These are phyloP conservation scores for Macrotrachela quadricornifera DNA, from an alignment of 1,140 invertebrate species.

Conservation along the genomic window DNA sequence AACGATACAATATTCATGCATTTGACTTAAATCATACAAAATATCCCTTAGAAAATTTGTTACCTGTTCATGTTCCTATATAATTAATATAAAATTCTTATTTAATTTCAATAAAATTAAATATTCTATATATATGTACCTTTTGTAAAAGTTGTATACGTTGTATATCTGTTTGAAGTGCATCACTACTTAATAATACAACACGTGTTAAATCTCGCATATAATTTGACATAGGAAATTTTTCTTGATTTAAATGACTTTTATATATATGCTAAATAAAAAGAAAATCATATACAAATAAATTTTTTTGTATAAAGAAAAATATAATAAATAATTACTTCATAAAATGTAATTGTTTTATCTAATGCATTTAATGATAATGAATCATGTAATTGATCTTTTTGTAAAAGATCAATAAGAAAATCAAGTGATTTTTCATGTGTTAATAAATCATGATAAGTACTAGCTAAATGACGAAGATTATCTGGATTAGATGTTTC, in stretches of 20 bases:
- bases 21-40: too few relatives aligned
- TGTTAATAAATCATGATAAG: slow-evolving; percentile 4
- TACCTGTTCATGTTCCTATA: too few relatives aligned
- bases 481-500: background rate
- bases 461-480: background rate
- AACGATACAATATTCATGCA: slow-evolving; percentile 6
- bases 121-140: too few relatives aligned
- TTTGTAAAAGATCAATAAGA: slow-evolving; percentile 65
- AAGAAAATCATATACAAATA: slow-evolving; percentile 5
- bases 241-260: slow-evolving; percentile 42
- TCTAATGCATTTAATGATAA: slow-evolving; percentile 60
- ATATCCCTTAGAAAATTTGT: too few relatives aligned
- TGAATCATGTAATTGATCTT: slow-evolving; percentile 61
- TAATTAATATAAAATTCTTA: too few relatives aligned
- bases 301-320: background rate
- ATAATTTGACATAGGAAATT: slow-evolving; percentile 40
- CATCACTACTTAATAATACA: slow-evolving; percentile 44
- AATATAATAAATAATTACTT: slow-evolving; percentile 35
- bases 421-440: slow-evolving; percentile 63
- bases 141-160: slow-evolving; percentile 37
- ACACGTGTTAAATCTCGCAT: slow-evolving; percentile 42
- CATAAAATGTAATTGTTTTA: slow-evolving; percentile 61
- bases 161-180: slow-evolving; percentile 44
- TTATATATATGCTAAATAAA: slow-evolving; percentile 45
- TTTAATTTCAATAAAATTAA: too few relatives aligned